Evolutionary conservation across 1,140 invertebrate genomes (phyloP).

Genomic region (Nephotettix cincticeps): DNA sequence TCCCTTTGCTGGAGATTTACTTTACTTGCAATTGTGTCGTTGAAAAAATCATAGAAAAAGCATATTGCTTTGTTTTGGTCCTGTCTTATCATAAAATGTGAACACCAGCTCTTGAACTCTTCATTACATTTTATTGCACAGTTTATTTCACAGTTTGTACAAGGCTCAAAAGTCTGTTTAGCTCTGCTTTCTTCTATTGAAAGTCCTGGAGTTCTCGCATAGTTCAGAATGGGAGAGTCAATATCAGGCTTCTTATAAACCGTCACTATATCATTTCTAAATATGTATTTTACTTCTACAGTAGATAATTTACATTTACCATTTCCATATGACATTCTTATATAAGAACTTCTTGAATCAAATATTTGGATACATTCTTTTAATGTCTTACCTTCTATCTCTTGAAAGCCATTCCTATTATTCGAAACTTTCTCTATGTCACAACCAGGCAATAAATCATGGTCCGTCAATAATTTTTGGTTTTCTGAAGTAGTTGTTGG

Average conservation of each 20-base stretch:
- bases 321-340: not conserved
- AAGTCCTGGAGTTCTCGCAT: constrained; percentile 15
- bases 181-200: constrained; percentile 1
- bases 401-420: not conserved
- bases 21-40: not conserved
- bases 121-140: constrained; percentile 19
- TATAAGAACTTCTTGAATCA: not conserved
- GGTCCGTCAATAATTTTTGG: not conserved
- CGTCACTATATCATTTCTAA: not conserved
- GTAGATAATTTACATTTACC: not conserved
- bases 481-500: not conserved
- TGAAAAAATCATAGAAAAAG: constrained; percentile 8
- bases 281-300: not conserved
- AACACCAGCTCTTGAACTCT: constrained; percentile 9
- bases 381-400: not conserved
- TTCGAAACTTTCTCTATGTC: not conserved
- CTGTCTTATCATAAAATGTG: constrained; percentile 5
- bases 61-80: not conserved
- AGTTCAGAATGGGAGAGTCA: constrained; percentile 5
- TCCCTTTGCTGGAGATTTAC: not conserved
- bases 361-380: not conserved
- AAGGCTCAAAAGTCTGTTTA: not conserved
- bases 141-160: constrained; percentile 9
- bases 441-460: not conserved
- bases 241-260: constrained; percentile 27